phyloP scores from a whole-genome alignment of 2,113 vertebrate species.

The Agelaius tricolor region DNA sequence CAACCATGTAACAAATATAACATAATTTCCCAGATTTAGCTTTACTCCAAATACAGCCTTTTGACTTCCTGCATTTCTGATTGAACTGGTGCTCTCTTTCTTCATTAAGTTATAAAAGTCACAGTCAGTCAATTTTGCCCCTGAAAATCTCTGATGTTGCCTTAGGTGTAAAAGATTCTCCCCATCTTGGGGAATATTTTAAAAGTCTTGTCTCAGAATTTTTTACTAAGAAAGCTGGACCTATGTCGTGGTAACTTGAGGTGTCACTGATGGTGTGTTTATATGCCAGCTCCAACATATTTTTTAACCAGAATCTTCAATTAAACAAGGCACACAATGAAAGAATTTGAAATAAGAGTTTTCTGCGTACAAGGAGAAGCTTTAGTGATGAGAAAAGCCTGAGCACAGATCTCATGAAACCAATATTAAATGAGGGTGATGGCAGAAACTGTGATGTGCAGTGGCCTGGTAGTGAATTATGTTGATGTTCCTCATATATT shows the following conservation, averaged over 20 bases:
- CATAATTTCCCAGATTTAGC: background rate
- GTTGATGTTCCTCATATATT: background rate
- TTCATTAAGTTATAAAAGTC: background rate
- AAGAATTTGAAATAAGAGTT: background rate
- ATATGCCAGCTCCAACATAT: background rate
- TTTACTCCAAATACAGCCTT: background rate
- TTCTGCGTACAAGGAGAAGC: background rate
- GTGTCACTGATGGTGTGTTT: background rate
- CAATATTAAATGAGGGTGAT: background rate
- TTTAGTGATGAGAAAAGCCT: background rate
- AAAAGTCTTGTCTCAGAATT: background rate
- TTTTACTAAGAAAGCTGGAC: background rate
- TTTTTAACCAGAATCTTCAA: background rate
- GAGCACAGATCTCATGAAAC: background rate
- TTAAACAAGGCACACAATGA: background rate
- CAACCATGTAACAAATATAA: background rate
- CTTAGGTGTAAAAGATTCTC: background rate
- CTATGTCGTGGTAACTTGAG: background rate
- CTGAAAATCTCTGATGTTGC: background rate
- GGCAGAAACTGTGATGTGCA: background rate
- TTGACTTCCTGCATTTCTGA: background rate
- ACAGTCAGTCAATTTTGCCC: background rate
- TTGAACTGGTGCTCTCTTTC: background rate
- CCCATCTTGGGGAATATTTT: background rate
- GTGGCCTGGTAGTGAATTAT: background rate